Base-by-base conservation (phyloP, 2,797 vertebrate genomes). In the Girardinus metallicus region DNA sequence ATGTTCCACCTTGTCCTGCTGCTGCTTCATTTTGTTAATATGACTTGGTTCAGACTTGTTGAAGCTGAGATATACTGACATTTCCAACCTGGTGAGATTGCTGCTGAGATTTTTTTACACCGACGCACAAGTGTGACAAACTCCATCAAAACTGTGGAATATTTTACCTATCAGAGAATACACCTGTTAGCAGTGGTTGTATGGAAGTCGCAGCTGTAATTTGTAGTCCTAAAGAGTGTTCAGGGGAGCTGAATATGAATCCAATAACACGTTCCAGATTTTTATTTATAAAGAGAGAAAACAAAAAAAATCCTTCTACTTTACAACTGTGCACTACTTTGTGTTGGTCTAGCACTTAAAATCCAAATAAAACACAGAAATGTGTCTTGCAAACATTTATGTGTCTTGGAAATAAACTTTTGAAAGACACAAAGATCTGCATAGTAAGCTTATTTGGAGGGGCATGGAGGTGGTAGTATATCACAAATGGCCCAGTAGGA, bases 1-100 rank as follows among this genome's bases (percentile, higher is more conserved):
- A 62, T 78, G 76, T 78, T 70, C 68, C 60, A 75, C 12, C 73
- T 78, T 75, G 73, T 60, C 8, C 62, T 66, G 80, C 57, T 68
- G 47, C 60, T 68, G 39, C 51, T 39, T 62, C 34, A 34, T 73
- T 78, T 46, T 23, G 36, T 75, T 43, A 41, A 53, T 74, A 34
- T 13, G 26, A 21, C 36, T 78, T 39, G 12, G 72, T 74, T 62
- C n/a, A 49, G 51, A 82, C 81, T 74, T 60, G 60, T 39, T 71
- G 34, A 75, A 57, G 44, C 39, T 10, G 13, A 62, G 34, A 64
- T 44, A 73, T 53, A 6, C 16, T 73, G 34, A 23, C 39, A 57
- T 60, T 71, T 55, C 49, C 29, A 74, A 10, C 26, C 44, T 66
- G 9, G 5, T 70, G 26, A 53, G 34, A 43, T 8, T 39, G 12